These are phyloP conservation scores for Tridacna gigas DNA, from an alignment of 2,888 invertebrate genomes.

Conservation along the genomic window DNA sequence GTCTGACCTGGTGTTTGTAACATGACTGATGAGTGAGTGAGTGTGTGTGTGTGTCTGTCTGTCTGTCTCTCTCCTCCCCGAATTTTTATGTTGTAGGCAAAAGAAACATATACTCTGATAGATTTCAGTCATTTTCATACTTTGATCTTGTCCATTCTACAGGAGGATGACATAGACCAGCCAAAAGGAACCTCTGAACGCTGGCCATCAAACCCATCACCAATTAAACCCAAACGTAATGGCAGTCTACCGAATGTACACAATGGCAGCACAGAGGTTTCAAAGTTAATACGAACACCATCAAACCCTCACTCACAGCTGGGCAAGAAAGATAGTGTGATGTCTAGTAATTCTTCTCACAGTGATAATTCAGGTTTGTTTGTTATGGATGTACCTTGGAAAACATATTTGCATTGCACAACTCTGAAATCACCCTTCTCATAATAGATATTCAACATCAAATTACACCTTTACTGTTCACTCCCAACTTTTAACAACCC, in stretches of 20 bases:
- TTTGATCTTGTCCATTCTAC: too few species aligned
- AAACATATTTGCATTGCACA: not conserved
- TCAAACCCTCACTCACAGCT: slow-evolving; percentile 67
- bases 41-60: too few species aligned
- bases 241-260: slow-evolving; percentile 61
- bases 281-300: slow-evolving; percentile 54
- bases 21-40: too few species aligned
- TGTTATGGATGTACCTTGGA: not conserved
- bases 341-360: slow-evolving; percentile 69
- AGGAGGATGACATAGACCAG: slow-evolving; percentile 22
- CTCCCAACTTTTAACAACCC: too few species aligned
- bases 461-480: too few species aligned
- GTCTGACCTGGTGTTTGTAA: too few species aligned
- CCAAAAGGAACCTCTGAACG: slow-evolving; percentile 13
- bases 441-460: too few species aligned
- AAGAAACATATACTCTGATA: too few species aligned
- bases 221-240: slow-evolving; percentile 41
- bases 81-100: too few species aligned
- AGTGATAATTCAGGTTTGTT: slow-evolving; percentile 68
- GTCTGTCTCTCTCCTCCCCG: too few species aligned
- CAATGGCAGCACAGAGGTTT: slow-evolving; percentile 41
- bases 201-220: slow-evolving; percentile 38
- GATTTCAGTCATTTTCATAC: too few species aligned
- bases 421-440: too few species aligned
- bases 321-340: slow-evolving; percentile 75